These are phyloP conservation scores for Drosophila imparisetae DNA, from an alignment of 2,888 invertebrate species.

Conservation along the genomic window DNA sequence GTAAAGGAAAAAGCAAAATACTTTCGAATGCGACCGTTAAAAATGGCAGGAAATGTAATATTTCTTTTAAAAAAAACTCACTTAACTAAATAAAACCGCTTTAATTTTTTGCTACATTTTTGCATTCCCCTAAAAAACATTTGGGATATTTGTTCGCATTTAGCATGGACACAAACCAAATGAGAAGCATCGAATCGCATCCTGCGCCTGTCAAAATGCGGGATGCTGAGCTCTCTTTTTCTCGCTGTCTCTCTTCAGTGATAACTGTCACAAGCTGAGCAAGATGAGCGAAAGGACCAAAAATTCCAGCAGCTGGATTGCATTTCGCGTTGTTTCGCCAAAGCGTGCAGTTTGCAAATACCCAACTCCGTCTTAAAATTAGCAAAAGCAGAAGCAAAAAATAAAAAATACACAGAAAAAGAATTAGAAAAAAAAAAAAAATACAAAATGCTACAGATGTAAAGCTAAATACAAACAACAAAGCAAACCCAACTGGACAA, in stretches of 20 bases:
- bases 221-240: constrained; percentile 45
- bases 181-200: background rate
- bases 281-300: constrained; percentile 51
- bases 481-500: constrained; percentile 4
- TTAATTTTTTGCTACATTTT: background rate
- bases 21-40: constrained; percentile 13
- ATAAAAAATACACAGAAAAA: constrained; percentile 8
- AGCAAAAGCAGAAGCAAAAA: constrained; percentile 8
- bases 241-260: background rate
- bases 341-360: constrained; percentile 69
- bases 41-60: too few species aligned
- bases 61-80: too few species aligned
- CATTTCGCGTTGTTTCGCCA: constrained; percentile 77
- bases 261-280: constrained; percentile 48
- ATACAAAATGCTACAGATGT: constrained; percentile 50
- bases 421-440: constrained; percentile 9
- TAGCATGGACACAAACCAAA: constrained; percentile 36
- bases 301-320: constrained; percentile 74
- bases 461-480: constrained; percentile 5
- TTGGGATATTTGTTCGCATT: background rate
- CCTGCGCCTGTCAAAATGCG: background rate
- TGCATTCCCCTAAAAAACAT: background rate
- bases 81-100: too few species aligned
- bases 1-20: constrained; percentile 11
- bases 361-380: constrained; percentile 11